A percentile compares a stretch with the other conserved stretches of the same genome.
Evolutionary conservation across 2,888 invertebrate genomes (phyloP).

Genomic region (Apamea crenata): DNA sequence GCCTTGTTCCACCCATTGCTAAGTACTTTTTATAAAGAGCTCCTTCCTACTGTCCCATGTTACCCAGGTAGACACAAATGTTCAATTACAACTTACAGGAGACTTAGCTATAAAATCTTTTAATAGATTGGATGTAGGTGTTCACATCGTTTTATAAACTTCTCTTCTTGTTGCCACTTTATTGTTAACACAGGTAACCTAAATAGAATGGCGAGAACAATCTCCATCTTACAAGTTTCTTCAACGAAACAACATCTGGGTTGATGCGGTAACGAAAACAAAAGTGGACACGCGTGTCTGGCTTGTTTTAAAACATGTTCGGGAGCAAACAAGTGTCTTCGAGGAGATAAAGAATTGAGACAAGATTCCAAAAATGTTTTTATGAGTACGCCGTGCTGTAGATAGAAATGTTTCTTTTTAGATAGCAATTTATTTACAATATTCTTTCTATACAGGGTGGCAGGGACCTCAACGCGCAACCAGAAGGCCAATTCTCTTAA

Average conservation of each 20-base stretch:
- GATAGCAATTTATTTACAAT: background rate
- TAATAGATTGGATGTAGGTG: background rate
- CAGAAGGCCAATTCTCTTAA: too few species aligned
- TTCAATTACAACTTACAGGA: background rate
- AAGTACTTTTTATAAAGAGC: background rate
- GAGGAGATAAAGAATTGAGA: constrained; percentile 40
- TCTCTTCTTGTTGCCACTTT: background rate
- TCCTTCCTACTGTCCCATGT: background rate
- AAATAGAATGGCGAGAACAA: background rate
- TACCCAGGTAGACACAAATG: background rate
- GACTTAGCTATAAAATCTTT: background rate
- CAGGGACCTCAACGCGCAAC: background rate
- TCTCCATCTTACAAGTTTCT: background rate
- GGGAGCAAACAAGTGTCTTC: constrained; percentile 33
- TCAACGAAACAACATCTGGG: constrained; percentile 24
- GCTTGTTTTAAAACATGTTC: constrained; percentile 38
- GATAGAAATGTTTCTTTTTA: background rate
- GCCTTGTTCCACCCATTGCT: background rate
- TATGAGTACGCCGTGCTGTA: background rate
- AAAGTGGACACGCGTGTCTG: constrained; percentile 48
- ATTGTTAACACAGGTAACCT: background rate
- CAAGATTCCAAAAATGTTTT: background rate
- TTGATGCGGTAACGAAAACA: constrained; percentile 13
- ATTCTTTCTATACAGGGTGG: background rate
- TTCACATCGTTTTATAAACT: background rate